Evolutionary conservation across 2,797 vertebrate genomes (phyloP), one percentile per base, ranked within the genome.

Genomic region (Takifugu rubripes): DNA sequence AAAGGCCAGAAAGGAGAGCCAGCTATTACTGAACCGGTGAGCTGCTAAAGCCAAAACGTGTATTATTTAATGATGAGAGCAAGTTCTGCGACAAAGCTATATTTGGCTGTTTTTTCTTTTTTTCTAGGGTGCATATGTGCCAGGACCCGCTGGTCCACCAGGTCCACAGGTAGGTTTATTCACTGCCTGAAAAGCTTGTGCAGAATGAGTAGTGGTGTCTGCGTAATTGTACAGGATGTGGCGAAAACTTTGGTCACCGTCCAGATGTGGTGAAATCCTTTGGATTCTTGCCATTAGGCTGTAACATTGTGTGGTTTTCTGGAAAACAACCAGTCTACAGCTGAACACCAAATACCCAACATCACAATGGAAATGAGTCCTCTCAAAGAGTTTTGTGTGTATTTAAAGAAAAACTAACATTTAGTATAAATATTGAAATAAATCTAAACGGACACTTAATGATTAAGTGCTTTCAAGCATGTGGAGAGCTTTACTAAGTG

Each of bases 1-100:
- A 96, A 96, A 70, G 96, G 96, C 44, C 84, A 93, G 54, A 98
- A 97, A 72, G 96, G 96, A 45, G 94, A 96, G 15, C 89, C 86
- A 0, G 94, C 89, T 0, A 61, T 90, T 24, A 29, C 93, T 7
- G 95, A 95, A 64, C 90, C 91, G 68, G 95, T 98, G 75, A 94
- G 93, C 60, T 72, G 47, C 49, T 55, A 9, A 25, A 53, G 47
- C 63, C 59, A 36, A 27, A 57, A 52, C 53, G 52, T 57, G 43
- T 11, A 15, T 45, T 55, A 49, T 62, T 66, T 31, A 46, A 44
- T 71, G 61, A 48, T 55, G 45, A 56, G 27, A 43, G 52, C 25
- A 15, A 7, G 12, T n/a, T n/a, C 6, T 3, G 5, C 7, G 44
- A n/a, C 69, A 54, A 26, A 36, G 52, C 26, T 49, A 49, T 7